A percentile compares a stretch with the other conserved stretches of the same genome.
phyloP scores from a whole-genome alignment of 2,797 vertebrate species.

The Iguana delicatissima region DNA sequence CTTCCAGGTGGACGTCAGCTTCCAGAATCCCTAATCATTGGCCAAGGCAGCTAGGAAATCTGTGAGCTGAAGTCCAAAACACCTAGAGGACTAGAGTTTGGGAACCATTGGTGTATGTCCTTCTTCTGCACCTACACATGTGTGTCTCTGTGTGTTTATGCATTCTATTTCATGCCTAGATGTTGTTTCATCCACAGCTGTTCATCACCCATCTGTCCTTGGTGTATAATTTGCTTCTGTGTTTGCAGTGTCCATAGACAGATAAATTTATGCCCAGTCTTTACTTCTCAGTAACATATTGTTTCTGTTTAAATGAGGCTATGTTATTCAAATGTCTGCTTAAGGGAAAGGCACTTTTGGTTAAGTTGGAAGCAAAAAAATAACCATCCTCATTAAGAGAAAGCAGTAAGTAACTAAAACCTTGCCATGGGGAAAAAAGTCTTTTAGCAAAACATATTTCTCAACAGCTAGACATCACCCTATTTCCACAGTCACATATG shows the following conservation, averaged over 20 bases:
- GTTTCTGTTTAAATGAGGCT: neutral
- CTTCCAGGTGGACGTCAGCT: no score
- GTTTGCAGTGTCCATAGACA: neutral
- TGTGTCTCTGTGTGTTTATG: no score
- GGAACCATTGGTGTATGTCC: no score
- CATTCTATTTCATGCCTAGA: neutral
- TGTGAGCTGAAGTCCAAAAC: no score
- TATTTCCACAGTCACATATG: conserved; percentile 68
- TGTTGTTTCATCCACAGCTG: neutral
- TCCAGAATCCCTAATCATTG: no score
- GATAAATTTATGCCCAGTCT: neutral
- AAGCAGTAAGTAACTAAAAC: conserved; percentile 40
- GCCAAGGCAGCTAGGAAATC: no score
- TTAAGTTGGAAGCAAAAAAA: conserved; percentile 20
- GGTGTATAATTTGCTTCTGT: conserved; percentile 21
- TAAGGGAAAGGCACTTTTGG: neutral
- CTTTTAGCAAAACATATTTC: conserved; percentile 30
- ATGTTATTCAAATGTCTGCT: conserved; percentile 34
- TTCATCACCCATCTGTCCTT: conserved; percentile 1
- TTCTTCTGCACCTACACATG: no score
- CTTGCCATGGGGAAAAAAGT: conserved; percentile 27
- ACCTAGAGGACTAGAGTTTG: no score
- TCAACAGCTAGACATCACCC: conserved; percentile 51
- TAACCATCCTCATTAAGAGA: neutral
- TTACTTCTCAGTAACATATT: conserved; percentile 15